Evolutionary conservation across 23 tunicate genomes (phyloP), one percentile per base, ranked within the genome.

Genomic region (Phallusia fumigata): DNA sequence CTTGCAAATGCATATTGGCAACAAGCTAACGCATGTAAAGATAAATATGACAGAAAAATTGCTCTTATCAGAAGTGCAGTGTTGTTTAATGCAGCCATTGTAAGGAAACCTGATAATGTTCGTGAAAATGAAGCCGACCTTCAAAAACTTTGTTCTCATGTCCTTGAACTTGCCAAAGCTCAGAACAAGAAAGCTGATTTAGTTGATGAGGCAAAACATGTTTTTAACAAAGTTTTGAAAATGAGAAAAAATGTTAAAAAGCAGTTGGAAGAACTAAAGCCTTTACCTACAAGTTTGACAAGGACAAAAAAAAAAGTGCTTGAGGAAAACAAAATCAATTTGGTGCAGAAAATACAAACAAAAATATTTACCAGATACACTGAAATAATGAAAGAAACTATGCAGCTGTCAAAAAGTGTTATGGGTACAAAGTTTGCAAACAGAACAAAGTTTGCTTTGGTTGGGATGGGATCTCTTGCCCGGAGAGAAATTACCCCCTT

Each of bases 401-500:
- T 58, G 69, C 26, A 6, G 28, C 1, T 21, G 26, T 58, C 28
- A 22, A 2, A 21, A 58, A 8, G 13, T 21, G 51, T 76, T 58
- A 26, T 84, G 36, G 88, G 88, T 11, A 21, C n/a, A n/a, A n/a
- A n/a, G n/a, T n/a, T n/a, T 30, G 81, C 88, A 15, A 82, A 81
- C 31, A 76, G 88, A 22, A 40, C 47, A 5, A 77, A 78, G 33
- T 84, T 53, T 77, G 50, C 77, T 32, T 80, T 76, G 53, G 80
- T 64, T 0, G 76, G 73, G 5, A n/a, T 78, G 51, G 88, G 88
- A 77, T 49, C 76, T 19, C n/a, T 65, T 6, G 76, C 81, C 24
- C 30, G 74, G 3, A 77, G 35, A 50, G 82, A 84, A 75, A 75
- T 78, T 11, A 77, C 88, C 0, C 74, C 82, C 22, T 50, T 51